Base-by-base conservation (phyloP, 35 echinoderm and acorn worm species). In the Acanthaster planci region DNA sequence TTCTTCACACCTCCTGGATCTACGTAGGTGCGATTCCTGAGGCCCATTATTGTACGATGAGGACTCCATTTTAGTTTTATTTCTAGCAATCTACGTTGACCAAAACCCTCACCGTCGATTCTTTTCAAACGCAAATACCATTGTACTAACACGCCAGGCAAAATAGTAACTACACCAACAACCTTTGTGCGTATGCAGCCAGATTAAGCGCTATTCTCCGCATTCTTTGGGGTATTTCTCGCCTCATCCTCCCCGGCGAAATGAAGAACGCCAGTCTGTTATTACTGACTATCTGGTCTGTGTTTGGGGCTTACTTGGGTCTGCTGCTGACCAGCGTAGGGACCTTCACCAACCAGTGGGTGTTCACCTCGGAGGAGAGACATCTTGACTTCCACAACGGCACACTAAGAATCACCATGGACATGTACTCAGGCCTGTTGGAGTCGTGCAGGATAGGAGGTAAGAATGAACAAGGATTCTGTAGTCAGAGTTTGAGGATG, bases 341-440 rank as follows among this genome's bases (percentile, higher is more conserved):
- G 26, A 86, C 68, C 7, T 86, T 86, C 40, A 86, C 84, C 21
- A 86, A 86, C 31, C 84, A 47, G 26, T 86, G 84, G 84, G 76
- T 86, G 44, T 77, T 77, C 44, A 86, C 84, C 8, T 77, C 68
- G 5, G 84, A 86, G 84, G 50, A 50, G 4, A 42, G 75, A 54
- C 67, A 86, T 54, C 39, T 37, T 5, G 84, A 86, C 51, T 86
- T 86, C 51, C 40, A 37, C 31, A 86, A 86, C 75, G 84, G 84
- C 5, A 86, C 84, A 1, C 84, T 86, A 6, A 31, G 84, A 16
- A 76, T 78, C 50, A 78, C 53, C 47, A 39, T 86, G 14, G 35
- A 32, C 23, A 40, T 77, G 84, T 76, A 86, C 67, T 86, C 84
- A 0, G 84, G 84, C 5, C 38, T 86, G 53, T 47, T 86, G 30